A percentile compares a stretch with the other conserved stretches of the same genome.
phyloP scores from a whole-genome alignment of 2,113 vertebrate genomes.

The Onychostruthus taczanowskii region DNA sequence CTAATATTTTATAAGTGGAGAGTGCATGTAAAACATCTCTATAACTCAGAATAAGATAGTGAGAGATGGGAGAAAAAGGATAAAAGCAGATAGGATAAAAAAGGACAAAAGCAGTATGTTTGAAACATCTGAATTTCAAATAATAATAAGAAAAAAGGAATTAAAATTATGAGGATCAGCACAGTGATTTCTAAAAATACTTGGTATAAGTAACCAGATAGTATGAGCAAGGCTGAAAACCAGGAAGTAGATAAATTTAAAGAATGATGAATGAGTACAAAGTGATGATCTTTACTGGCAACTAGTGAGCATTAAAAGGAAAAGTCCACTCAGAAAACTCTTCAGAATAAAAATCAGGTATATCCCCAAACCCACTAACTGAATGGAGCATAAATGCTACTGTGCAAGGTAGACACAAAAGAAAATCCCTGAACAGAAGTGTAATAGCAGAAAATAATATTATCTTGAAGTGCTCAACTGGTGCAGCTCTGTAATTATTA shows the following conservation, averaged over 20 bases:
- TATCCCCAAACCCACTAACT: background rate
- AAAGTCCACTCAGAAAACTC: background rate
- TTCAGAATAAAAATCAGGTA: background rate
- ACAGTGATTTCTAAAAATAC: background rate
- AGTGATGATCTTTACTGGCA: background rate
- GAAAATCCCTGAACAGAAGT: background rate
- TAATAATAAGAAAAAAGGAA: background rate
- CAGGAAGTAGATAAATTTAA: conserved; percentile 27
- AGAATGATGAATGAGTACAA: background rate
- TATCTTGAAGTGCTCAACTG: background rate
- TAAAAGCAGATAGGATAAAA: background rate
- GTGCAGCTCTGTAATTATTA: background rate
- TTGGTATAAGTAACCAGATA: background rate
- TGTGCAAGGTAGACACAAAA: background rate
- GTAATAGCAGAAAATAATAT: background rate
- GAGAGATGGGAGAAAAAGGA: background rate
- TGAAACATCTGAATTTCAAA: background rate
- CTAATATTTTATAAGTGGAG: background rate
- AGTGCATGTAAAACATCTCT: background rate
- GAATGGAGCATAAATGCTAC: background rate
- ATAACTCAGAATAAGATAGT: background rate
- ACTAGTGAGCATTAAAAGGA: background rate
- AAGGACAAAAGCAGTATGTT: background rate
- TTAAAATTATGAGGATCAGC: background rate
- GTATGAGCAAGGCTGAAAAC: background rate